These are phyloP conservation scores for Galaxea fascicularis DNA, from an alignment of 92 coral and sea anemone genomes.

Conservation along the genomic window DNA sequence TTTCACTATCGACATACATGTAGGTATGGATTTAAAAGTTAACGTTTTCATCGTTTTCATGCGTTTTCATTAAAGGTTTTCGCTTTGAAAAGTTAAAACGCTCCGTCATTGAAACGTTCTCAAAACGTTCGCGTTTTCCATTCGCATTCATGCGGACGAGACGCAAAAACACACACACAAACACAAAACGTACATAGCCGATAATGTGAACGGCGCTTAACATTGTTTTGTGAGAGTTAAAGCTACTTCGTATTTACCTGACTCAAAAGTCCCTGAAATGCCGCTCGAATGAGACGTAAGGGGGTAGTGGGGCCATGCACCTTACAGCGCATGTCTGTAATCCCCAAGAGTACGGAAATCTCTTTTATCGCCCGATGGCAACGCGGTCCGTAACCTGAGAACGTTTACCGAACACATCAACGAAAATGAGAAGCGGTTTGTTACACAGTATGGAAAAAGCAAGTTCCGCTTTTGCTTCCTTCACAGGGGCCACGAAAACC, in stretches of 20 bases:
- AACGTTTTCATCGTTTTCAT: neutral
- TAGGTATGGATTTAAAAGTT: too few species aligned
- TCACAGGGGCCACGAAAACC: too few species aligned
- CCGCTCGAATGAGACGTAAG: slow-evolving; percentile 90
- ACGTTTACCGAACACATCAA: neutral
- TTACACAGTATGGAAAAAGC: too few species aligned
- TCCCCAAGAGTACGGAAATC: slow-evolving; percentile 90
- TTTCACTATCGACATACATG: too few species aligned
- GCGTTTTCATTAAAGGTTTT: neutral
- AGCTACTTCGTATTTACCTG: slow-evolving; percentile 71
- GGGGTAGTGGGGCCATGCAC: slow-evolving; percentile 94
- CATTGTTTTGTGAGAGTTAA: neutral
- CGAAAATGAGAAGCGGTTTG: too few species aligned
- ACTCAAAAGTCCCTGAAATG: slow-evolving; percentile 92
- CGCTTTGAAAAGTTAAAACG: too few species aligned
- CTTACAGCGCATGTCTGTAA: slow-evolving; percentile 98
- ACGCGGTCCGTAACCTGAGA: slow-evolving; percentile 91
- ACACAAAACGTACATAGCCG: neutral
- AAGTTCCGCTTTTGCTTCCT: too few species aligned
- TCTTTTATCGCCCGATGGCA: slow-evolving; percentile 96
- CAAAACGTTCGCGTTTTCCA: too few species aligned
- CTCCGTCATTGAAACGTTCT: too few species aligned
- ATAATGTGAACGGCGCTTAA: neutral
- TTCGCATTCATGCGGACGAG: too few species aligned
- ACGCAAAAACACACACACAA: neutral